Evolutionary conservation across 2,113 vertebrate genomes (phyloP), one percentile per base, ranked within the genome.

Genomic region (Struthio camelus): DNA sequence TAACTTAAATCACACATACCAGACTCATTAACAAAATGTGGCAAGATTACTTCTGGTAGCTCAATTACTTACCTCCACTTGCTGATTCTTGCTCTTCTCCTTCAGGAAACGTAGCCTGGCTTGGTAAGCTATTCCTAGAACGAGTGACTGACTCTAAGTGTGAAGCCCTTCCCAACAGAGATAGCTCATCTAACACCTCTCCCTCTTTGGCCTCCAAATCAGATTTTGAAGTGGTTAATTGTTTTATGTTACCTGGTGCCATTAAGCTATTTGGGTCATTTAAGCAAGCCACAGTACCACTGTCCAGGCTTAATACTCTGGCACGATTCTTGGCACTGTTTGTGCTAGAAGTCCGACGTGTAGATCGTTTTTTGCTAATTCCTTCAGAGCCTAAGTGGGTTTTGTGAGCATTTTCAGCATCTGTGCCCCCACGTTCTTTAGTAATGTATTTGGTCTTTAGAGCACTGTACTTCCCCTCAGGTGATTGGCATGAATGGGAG

Each of bases 141-240:
- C 99, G 99, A 87, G 99, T 99, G 97, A 99, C 99, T 5, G 99
- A 99, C 98, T 99, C 99, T 98, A 99, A 98, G 92, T 99, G 99
- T 91, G 99, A 99, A 97, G 99, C 99, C 89, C 99, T 98, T 88
- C 99, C 99, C 97, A 99, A 97, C 80, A 99, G 98, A 85, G 99
- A 99, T 10, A 99, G 98, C 61, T 99, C 99, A 91, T 99, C 99
- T 97, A 99, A 98, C 95, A 99, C 99, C 98, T 99, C 99, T 97
- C 99, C 99, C 98, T 99, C 99, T 99, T 99, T 99, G 98, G 99
- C 99, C 98, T 99, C 99, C 90, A 99, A 98, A 97, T 99, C 99
- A 25, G 99, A 99, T 96, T 99, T 99, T 94, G 99, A 99, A 97
- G 99, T 99, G 97, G 99, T 99, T 96, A 99, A 98, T 80, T 99